These are phyloP conservation scores for Lasioglossum pauxillum DNA, from an alignment of 2,888 invertebrate genomes.

Conservation along the genomic window DNA sequence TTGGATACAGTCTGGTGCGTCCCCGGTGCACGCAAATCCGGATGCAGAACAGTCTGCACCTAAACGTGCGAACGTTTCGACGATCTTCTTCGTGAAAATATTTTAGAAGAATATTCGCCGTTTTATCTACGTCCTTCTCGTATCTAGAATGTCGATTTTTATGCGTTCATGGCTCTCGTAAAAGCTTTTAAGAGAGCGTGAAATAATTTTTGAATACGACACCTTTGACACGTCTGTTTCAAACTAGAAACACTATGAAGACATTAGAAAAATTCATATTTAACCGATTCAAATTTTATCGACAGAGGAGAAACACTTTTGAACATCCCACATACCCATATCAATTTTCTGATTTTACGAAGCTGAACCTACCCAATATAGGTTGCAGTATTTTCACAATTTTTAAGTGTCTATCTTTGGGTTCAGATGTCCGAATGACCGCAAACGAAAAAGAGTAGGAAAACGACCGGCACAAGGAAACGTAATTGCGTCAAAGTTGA, in stretches of 20 bases:
- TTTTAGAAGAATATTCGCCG: background rate
- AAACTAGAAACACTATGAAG: no score
- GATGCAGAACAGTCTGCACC: slow-evolving; percentile 15
- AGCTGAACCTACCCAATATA: background rate
- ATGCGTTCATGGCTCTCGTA: background rate
- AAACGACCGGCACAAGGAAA: slow-evolving; percentile 53
- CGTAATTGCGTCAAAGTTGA: slow-evolving; percentile 54
- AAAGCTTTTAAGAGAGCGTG: background rate
- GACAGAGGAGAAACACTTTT: no score
- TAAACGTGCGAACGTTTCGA: slow-evolving; percentile 1
- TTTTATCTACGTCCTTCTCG: background rate
- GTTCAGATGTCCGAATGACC: slow-evolving; percentile 33
- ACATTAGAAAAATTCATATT: no score
- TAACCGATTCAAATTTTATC: no score
- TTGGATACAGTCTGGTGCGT: slow-evolving; percentile 42
- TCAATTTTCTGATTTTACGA: background rate
- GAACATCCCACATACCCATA: background rate
- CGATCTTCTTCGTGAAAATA: background rate
- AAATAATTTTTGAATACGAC: background rate
- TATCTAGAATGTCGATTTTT: background rate
- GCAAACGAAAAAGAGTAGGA: slow-evolving; percentile 34
- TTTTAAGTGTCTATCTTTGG: slow-evolving; percentile 1
- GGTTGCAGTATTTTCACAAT: slow-evolving; percentile 16
- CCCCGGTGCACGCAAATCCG: slow-evolving; percentile 40
- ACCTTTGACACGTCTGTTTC: no score